A percentile compares a stretch with the other conserved stretches of the same genome.
Evolutionary conservation across 2,113 vertebrate genomes (phyloP).

Genomic region (Trematomus loennbergii): DNA sequence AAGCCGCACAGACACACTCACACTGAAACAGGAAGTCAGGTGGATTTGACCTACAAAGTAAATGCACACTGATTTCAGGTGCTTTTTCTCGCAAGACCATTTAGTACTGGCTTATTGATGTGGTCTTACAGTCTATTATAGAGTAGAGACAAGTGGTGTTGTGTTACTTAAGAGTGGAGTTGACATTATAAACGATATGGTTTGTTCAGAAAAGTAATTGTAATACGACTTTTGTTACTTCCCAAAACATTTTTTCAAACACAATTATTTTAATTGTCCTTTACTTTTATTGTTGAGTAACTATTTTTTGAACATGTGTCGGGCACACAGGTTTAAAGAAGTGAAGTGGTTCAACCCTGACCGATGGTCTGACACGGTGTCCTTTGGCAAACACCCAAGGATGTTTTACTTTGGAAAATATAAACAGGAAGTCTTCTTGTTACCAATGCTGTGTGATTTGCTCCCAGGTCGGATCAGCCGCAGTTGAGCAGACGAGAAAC

Average conservation of each 20-base stretch:
- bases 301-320: neutral
- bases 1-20: slow-evolving; percentile 20
- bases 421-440: slow-evolving; percentile 29
- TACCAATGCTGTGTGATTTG: neutral
- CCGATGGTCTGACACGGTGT: neutral
- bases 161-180: neutral
- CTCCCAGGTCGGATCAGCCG: slow-evolving; percentile 40
- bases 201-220: neutral
- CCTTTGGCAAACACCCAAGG: neutral
- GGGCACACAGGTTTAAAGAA: neutral
- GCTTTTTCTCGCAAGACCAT: neutral
- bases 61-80: neutral
- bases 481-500: slow-evolving; percentile 62
- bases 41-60: slow-evolving; percentile 37
- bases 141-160: neutral
- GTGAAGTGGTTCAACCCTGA: too few relatives aligned
- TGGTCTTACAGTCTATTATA: neutral
- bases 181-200: neutral
- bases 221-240: neutral
- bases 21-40: neutral
- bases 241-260: neutral
- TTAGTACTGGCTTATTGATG: neutral
- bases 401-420: slow-evolving; percentile 56
- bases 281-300: neutral
- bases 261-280: neutral